These are phyloP conservation scores for Serranus cabrilla DNA, from an alignment of 2,797 vertebrate species.

Conservation along the genomic window DNA sequence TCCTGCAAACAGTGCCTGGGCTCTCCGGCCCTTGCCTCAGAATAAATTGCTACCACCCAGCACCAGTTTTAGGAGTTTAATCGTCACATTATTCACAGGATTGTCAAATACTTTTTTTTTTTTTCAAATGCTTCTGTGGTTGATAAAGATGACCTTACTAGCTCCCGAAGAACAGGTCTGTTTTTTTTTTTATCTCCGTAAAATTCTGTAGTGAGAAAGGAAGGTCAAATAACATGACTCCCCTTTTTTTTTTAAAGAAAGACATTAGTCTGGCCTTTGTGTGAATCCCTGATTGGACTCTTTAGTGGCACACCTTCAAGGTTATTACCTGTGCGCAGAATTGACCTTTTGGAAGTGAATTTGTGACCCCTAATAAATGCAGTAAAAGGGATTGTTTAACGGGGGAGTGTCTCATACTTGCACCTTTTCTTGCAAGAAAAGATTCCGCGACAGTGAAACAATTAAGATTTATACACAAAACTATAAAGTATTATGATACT, in stretches of 20 bases:
- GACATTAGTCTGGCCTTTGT: slow-evolving; percentile 80
- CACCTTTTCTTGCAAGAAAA: slow-evolving; percentile 31
- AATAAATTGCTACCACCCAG: slow-evolving; percentile 80
- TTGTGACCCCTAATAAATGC: slow-evolving; percentile 68
- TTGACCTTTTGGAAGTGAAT: slow-evolving; percentile 80
- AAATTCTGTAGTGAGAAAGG: slow-evolving; percentile 72
- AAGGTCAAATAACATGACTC: slow-evolving; percentile 80
- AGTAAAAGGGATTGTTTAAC: slow-evolving; percentile 62
- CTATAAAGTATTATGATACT: slow-evolving; percentile 40
- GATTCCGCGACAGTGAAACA: slow-evolving; percentile 46
- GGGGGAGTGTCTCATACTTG: slow-evolving; percentile 35
- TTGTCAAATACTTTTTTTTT: slow-evolving; percentile 74
- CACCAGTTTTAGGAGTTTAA: slow-evolving; percentile 78
- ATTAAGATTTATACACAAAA: slow-evolving; percentile 45
- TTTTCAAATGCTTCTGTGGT: slow-evolving; percentile 67
- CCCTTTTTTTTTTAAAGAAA: slow-evolving; percentile 57
- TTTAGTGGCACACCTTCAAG: slow-evolving; percentile 76
- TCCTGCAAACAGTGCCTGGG: slow-evolving; percentile 68
- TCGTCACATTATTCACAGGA: slow-evolving; percentile 82
- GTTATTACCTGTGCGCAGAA: slow-evolving; percentile 73
- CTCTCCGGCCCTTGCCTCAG: slow-evolving; percentile 51
- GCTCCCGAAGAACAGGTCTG: slow-evolving; percentile 62
- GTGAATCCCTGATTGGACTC: slow-evolving; percentile 78
- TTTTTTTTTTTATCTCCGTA: slow-evolving; percentile 66
- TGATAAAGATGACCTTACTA: slow-evolving; percentile 81